Conservation (phyloP, 2,113 vertebrate species). For the Anarhynchus alexandrinus region DNA sequence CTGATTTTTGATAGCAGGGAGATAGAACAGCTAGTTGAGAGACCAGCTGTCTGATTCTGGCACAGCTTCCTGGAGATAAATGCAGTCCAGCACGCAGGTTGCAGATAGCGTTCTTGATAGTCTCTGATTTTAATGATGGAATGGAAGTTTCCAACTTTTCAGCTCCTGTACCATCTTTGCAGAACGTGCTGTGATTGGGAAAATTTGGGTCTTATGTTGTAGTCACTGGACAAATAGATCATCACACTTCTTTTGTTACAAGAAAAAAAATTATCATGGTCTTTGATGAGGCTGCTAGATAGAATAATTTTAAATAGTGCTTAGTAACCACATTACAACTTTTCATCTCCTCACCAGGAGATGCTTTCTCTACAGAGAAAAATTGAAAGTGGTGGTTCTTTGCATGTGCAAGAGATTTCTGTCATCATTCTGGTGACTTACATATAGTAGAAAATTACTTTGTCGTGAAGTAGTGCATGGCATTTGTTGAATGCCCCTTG, state of each 20-base stretch:
- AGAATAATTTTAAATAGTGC: not conserved
- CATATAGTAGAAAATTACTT: not conserved
- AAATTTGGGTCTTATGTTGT: not conserved
- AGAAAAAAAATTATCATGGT: not conserved
- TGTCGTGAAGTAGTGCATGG: not conserved
- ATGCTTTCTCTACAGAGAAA: not conserved
- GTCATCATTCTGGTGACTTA: not conserved
- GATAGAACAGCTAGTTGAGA: not conserved
- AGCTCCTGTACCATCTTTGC: not conserved
- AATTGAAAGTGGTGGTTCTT: not conserved
- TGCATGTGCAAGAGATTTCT: not conserved
- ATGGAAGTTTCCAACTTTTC: not conserved
- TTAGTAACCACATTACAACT: not conserved
- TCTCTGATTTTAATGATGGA: not conserved
- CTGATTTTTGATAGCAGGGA: not conserved
- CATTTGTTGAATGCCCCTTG: not conserved
- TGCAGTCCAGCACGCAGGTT: not conserved
- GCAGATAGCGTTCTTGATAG: not conserved
- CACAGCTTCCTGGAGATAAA: not conserved
- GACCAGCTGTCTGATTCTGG: not conserved
- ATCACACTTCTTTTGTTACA: not conserved
- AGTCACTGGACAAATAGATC: not conserved
- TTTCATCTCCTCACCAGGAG: not conserved
- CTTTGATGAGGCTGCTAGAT: not conserved
- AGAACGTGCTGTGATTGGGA: not conserved